Evolutionary conservation across 2,888 invertebrate species (phyloP).

Genomic region (Rapana venosa): DNA sequence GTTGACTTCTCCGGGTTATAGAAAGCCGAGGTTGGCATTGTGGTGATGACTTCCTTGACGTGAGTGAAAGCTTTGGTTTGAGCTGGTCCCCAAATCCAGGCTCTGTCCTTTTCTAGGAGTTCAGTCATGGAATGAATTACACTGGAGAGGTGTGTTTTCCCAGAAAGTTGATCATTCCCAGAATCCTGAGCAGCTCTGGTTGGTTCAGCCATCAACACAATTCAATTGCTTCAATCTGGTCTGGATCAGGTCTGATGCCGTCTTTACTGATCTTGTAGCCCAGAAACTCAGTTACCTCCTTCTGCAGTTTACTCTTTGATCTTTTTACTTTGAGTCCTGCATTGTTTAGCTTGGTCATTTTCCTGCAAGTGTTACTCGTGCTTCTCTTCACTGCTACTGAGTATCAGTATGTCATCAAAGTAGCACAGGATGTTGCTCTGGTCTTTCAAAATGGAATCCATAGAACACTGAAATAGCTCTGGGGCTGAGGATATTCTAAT

Average conservation of each 20-base stretch:
- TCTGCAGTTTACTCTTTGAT: neutral
- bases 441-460: neutral
- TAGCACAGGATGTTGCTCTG: neutral
- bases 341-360: neutral
- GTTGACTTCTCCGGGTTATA: slow-evolving; percentile 6
- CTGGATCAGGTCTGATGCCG: slow-evolving; percentile 20
- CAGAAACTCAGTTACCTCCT: neutral
- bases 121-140: neutral
- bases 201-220: neutral
- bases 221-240: slow-evolving; percentile 16
- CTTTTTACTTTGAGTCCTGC: slow-evolving; percentile 1
- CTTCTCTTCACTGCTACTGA: slow-evolving; percentile 32
- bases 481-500: neutral
- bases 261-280: slow-evolving; percentile 26
- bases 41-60: slow-evolving; percentile 15
- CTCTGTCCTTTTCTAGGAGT: slow-evolving; percentile 21
- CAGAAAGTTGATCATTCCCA: slow-evolving; percentile 29
- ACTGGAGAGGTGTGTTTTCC: neutral
- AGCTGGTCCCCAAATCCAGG: slow-evolving; percentile 8
- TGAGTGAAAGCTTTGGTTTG: neutral
- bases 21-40: slow-evolving; percentile 1
- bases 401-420: slow-evolving; percentile 45
- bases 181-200: neutral
- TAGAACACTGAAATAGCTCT: neutral
- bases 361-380: neutral